A percentile compares a stretch with the other conserved stretches of the same genome.
Conservation (phyloP, 2,113 vertebrate species). For the Xenopus laevis region DNA sequence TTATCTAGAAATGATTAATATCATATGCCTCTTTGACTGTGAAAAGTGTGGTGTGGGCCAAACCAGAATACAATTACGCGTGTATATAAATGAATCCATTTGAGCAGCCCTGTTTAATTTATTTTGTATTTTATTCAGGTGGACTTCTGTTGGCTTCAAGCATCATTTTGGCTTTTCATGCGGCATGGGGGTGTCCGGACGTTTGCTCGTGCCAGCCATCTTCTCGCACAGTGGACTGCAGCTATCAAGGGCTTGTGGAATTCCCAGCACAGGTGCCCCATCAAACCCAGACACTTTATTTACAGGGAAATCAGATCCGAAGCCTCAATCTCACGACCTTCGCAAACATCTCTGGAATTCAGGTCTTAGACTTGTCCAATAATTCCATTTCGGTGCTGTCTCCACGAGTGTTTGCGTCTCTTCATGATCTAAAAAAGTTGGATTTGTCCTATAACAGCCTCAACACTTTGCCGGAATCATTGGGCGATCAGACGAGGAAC, state of each 20-base stretch:
- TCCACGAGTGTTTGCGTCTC: conserved; percentile 72
- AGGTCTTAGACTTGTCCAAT: conserved; percentile 83
- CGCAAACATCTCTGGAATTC: conserved; percentile 71
- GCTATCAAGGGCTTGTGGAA: conserved; percentile 76
- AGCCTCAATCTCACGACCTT: conserved; percentile 78
- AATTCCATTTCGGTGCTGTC: conserved; percentile 83
- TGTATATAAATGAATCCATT: not conserved
- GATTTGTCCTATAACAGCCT: conserved; percentile 89
- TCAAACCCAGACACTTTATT: conserved; percentile 77
- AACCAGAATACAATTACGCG: not conserved
- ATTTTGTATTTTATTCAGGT: conserved; percentile 59
- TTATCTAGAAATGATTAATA: conserved; percentile 24
- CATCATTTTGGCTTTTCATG: conserved; percentile 51
- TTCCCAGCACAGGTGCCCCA: conserved; percentile 74
- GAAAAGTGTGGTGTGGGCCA: not conserved
- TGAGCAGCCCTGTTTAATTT: not conserved
- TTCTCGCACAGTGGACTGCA: conserved; percentile 82
- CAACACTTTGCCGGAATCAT: conserved; percentile 68
- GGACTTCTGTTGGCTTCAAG: conserved; percentile 60
- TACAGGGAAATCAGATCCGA: conserved; percentile 87
- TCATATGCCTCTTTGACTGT: conserved; percentile 8
- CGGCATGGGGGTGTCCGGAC: conserved; percentile 68
- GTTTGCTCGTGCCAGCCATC: conserved; percentile 77
- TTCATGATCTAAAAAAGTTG: conserved; percentile 77
- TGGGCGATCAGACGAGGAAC: conserved; percentile 78